Evolutionary conservation across 2,113 vertebrate genomes (phyloP).

Genomic region (Chrysochloris asiatica): DNA sequence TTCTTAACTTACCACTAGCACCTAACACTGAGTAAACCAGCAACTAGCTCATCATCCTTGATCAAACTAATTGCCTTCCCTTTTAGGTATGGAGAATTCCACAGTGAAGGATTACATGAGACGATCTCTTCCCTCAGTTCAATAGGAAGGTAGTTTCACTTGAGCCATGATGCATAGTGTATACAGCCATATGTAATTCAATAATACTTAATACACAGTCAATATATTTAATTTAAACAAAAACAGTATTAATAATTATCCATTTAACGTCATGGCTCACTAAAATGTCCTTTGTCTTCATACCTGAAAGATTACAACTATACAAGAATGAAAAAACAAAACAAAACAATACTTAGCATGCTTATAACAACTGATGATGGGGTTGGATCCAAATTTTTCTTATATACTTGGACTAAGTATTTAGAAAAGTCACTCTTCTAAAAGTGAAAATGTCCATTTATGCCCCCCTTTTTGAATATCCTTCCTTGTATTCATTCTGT

Average conservation of each 20-base stretch:
- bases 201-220: not conserved
- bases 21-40: not conserved
- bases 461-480: not conserved
- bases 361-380: not conserved
- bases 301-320: not conserved
- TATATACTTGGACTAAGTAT: not conserved
- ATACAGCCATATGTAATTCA: no score
- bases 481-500: not conserved
- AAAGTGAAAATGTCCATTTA: constrained; percentile 17
- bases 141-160: not conserved
- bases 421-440: constrained; percentile 4
- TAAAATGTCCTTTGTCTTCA: not conserved
- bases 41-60: not conserved
- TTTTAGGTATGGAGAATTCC: not conserved
- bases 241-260: no score
- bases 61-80: not conserved
- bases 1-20: not conserved
- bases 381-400: not conserved
- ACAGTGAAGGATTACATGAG: not conserved
- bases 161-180: not conserved
- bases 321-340: not conserved
- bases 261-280: not conserved
- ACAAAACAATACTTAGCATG: not conserved
- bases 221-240: no score
- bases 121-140: not conserved